phyloP scores from a whole-genome alignment of 2,113 vertebrate genomes.

The Xiphophorus couchianus region DNA sequence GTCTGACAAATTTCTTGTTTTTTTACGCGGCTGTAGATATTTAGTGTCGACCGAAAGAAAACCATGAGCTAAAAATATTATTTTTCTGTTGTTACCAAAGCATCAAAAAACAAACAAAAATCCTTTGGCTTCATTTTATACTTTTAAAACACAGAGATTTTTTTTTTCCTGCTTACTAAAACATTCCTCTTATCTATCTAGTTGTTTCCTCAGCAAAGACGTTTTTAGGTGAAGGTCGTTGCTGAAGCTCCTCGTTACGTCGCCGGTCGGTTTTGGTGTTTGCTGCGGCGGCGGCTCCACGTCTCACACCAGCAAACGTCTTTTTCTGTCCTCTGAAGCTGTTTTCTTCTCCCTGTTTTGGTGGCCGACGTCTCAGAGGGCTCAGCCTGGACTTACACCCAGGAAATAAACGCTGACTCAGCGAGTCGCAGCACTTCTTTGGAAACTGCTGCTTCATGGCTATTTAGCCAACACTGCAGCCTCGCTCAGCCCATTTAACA shows the following conservation, averaged over 20 bases:
- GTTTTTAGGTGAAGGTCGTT: conserved; percentile 17
- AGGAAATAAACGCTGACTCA: conserved; percentile 13
- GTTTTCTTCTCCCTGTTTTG: conserved; percentile 20
- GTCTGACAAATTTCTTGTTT: no score
- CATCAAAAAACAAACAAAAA: background rate
- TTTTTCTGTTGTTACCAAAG: no score
- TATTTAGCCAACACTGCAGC: background rate
- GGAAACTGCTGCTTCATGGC: background rate
- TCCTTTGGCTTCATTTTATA: background rate
- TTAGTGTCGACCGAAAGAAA: background rate
- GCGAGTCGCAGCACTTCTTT: background rate
- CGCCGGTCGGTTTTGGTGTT: background rate
- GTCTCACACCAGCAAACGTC: conserved; percentile 24
- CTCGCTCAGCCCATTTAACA: background rate
- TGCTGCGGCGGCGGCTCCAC: background rate
- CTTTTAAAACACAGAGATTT: background rate
- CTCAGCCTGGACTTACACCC: background rate
- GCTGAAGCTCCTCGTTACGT: background rate
- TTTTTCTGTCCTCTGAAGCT: background rate
- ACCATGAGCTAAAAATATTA: background rate
- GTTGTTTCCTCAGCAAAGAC: conserved; percentile 21
- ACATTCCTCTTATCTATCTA: background rate
- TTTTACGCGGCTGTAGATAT: background rate
- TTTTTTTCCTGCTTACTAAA: background rate
- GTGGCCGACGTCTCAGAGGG: conserved; percentile 1